Conservation (phyloP, 2,888 invertebrate species). For the Girardia tigrina region DNA sequence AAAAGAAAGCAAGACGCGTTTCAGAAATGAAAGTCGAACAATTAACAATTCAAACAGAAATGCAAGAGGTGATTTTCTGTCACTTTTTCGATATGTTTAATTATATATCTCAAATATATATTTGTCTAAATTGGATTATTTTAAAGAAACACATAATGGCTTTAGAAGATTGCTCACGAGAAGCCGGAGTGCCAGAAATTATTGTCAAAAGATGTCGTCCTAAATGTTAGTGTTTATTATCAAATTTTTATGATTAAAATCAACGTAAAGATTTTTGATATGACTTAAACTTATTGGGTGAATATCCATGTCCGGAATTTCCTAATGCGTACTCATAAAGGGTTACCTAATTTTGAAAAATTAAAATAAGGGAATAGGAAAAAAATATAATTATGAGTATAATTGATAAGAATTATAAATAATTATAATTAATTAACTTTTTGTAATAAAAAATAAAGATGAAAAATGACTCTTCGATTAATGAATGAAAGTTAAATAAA, state of each 20-base stretch:
- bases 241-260: neutral
- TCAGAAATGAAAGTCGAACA: constrained; percentile 36
- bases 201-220: neutral
- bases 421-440: no score
- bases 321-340: no score
- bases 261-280: neutral
- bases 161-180: constrained; percentile 10
- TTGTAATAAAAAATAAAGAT: no score
- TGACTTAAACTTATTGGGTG: no score
- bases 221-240: constrained; percentile 9
- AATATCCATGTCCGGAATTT: no score
- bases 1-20: constrained; percentile 35
- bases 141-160: constrained; percentile 17
- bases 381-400: no score
- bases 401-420: no score
- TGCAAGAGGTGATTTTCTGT: constrained; percentile 35
- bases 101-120: neutral
- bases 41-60: constrained; percentile 28
- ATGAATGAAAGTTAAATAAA: no score
- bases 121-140: neutral
- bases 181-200: constrained; percentile 9
- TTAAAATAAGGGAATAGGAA: no score
- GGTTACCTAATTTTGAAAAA: no score
- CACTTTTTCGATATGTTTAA: neutral
- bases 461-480: no score